These are phyloP conservation scores for Epinotia brunnichana DNA, from an alignment of 2,888 invertebrate species.

Conservation along the genomic window DNA sequence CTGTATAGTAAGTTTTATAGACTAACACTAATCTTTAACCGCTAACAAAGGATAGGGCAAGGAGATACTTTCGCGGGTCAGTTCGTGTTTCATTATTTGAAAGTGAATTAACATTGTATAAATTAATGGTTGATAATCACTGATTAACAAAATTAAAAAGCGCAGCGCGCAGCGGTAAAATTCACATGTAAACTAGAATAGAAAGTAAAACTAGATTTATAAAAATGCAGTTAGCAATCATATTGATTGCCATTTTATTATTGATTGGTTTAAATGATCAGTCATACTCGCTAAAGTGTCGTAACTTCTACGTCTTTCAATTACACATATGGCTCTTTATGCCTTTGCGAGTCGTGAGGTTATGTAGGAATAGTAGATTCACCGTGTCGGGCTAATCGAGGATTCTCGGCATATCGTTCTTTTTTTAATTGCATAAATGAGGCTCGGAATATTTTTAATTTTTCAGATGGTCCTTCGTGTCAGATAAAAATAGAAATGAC, in stretches of 20 bases:
- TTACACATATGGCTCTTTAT: not conserved
- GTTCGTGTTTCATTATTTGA: not conserved
- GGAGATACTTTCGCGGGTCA: not conserved
- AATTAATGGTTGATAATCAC: too few relatives aligned
- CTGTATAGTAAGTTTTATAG: slow-evolving; percentile 36
- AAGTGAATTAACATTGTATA: not conserved
- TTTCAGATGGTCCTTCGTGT: too few relatives aligned
- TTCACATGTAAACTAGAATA: too few relatives aligned
- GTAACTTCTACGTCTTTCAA: not conserved
- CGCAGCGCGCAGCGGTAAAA: too few relatives aligned
- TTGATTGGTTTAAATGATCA: not conserved
- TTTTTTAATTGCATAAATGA: slow-evolving; percentile 1
- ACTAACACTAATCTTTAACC: not conserved
- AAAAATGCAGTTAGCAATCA: too few relatives aligned
- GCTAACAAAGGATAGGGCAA: slow-evolving; percentile 6
- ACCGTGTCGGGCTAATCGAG: slow-evolving; percentile 21
- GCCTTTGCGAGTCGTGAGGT: not conserved
- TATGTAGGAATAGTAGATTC: slow-evolving; percentile 17
- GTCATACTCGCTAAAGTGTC: not conserved
- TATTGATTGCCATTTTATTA: slow-evolving; percentile 29
- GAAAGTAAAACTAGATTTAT: too few relatives aligned
- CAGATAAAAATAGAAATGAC: too few relatives aligned
- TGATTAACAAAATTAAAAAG: too few relatives aligned
- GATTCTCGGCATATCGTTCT: slow-evolving; percentile 5
- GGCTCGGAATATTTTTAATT: too few relatives aligned